Evolutionary conservation across 1,140 invertebrate genomes (phyloP).

Genomic region (Phthorimaea operculella): DNA sequence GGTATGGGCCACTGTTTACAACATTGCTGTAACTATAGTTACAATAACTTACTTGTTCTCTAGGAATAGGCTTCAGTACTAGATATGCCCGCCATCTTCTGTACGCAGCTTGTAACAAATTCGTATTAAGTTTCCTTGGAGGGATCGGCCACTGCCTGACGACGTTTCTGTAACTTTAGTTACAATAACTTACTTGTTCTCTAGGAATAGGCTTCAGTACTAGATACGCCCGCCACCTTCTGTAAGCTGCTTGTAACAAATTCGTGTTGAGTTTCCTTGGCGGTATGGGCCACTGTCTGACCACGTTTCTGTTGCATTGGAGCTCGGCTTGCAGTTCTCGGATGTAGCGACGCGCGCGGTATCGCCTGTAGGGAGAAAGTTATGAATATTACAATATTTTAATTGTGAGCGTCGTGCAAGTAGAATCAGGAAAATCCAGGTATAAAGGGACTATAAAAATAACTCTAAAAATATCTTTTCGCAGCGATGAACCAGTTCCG

Average conservation of each 20-base stretch:
- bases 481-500: too few species aligned
- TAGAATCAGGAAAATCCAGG: background rate
- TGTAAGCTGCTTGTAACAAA: constrained; percentile 72
- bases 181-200: too few species aligned
- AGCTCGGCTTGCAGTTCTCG: constrained; percentile 67
- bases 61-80: constrained; percentile 83
- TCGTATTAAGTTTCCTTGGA: constrained; percentile 62
- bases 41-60: constrained; percentile 70
- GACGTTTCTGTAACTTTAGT: constrained; percentile 24
- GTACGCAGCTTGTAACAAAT: constrained; percentile 68
- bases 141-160: constrained; percentile 81
- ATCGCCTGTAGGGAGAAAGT: constrained; percentile 64
- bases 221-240: constrained; percentile 90
- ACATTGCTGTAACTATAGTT: too few species aligned
- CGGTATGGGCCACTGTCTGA: constrained; percentile 80
- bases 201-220: constrained; percentile 84
- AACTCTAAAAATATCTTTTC: too few species aligned
- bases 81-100: constrained; percentile 89
- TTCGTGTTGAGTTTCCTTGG: constrained; percentile 65
- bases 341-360: constrained; percentile 87
- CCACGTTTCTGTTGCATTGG: constrained; percentile 24
- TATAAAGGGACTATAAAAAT: too few species aligned
- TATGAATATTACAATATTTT: constrained; percentile 6
- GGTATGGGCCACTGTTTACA: too few species aligned
- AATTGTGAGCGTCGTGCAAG: background rate